Conservation (phyloP, 2,888 invertebrate species). For the Hydraecia micacea region DNA sequence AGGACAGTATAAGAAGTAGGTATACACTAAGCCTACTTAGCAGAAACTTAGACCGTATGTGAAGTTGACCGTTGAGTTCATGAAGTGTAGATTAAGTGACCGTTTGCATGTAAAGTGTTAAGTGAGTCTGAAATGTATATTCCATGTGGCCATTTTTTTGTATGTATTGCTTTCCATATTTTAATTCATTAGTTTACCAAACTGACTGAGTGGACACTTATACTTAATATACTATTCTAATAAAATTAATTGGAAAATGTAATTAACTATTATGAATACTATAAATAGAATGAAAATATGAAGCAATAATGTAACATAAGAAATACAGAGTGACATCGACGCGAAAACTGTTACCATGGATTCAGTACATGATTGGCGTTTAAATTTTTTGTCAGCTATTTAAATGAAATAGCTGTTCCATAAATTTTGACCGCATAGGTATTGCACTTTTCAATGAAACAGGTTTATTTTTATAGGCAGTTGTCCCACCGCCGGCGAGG, state of each 20-base stretch:
- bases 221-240: slow-evolving; percentile 33
- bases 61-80: slow-evolving; percentile 26
- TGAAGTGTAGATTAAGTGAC: slow-evolving; percentile 22
- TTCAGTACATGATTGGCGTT: neutral
- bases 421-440: neutral
- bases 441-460: neutral
- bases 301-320: slow-evolving; percentile 13
- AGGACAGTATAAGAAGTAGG: slow-evolving; percentile 52
- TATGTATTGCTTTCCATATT: slow-evolving; percentile 29
- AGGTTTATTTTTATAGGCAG: neutral
- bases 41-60: slow-evolving; percentile 16
- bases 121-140: slow-evolving; percentile 44
- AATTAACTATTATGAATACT: neutral
- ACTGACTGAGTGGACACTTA: slow-evolving; percentile 47
- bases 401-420: neutral
- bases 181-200: slow-evolving; percentile 16
- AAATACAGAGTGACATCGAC: neutral
- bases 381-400: neutral
- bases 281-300: neutral
- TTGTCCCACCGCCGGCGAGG: too few species aligned
- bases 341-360: neutral
- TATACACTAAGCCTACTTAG: slow-evolving; percentile 24
- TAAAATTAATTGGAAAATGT: slow-evolving; percentile 20
- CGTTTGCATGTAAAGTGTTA: slow-evolving; percentile 42
- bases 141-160: slow-evolving; percentile 61